Base-by-base conservation (phyloP, 1,140 invertebrate species). In the Hetaerina americana region DNA sequence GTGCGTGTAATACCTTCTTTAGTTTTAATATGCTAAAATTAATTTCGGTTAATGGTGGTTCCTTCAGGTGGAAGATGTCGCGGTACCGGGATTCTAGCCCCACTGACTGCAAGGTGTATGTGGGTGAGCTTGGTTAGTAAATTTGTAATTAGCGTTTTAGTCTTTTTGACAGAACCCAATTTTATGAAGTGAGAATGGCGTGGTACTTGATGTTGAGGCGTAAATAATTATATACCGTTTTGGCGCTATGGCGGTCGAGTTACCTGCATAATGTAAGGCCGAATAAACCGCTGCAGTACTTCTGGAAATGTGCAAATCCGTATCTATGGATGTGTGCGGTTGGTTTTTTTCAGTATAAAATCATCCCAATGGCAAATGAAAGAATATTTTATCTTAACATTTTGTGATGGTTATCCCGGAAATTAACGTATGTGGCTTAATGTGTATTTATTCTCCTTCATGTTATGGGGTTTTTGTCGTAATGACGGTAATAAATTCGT, bases 41-140 rank as follows among this genome's bases (percentile, higher is more conserved):
- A 10, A 27, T 10, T 25, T 69, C n/a, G n/a, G n/a, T n/a, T n/a
- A n/a, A n/a, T n/a, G n/a, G n/a, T n/a, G n/a, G n/a, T n/a, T n/a
- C n/a, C n/a, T n/a, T 69, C 28, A 27, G 28, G 8, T 18, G 5
- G 6, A 70, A 82, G 78, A 91, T 92, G 89, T 90, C 90, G 73
- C 85, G 90, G 66, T 90, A 91, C 80, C 73, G 78, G 10, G 78
- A 77, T 67, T 69, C 70, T 26, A 87, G 89, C 71, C 75, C 78
- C 40, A 87, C 89, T 66, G 96, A 98, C 79, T 94, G 93, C 77
- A 99, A 99, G 82, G 90, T 98, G 10, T 99, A 98, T 81, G 94
- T 99, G 26, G 97, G 97, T 40, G 95, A 98, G 85, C 85, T 98
- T 78, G 91, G 88, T 68, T 91, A 88, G 75, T 74, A 1, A 15